Evolutionary conservation across 2,113 vertebrate genomes (phyloP).

Genomic region (Microcebus griseorufus): DNA sequence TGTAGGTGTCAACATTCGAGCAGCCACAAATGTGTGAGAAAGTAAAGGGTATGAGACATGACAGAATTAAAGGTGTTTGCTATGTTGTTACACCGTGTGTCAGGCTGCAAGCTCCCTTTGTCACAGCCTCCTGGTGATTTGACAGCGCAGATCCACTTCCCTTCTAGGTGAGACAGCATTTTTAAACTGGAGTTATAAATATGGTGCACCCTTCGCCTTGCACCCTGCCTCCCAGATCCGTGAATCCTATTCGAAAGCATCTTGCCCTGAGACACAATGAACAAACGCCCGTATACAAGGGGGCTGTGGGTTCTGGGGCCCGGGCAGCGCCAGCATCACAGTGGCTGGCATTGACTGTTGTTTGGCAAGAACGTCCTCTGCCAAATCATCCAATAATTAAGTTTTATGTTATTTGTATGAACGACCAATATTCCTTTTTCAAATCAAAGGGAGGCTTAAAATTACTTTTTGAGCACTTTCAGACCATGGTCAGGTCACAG

Average conservation of each 20-base stretch:
- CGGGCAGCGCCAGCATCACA: conserved; percentile 75
- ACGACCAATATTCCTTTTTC: conserved; percentile 87
- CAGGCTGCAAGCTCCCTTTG: conserved; percentile 88
- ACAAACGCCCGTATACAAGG: conserved; percentile 64
- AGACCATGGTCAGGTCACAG: conserved; percentile 87
- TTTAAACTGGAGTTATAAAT: conserved; percentile 82
- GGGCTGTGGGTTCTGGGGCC: conserved; percentile 72
- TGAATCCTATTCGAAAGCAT: conserved; percentile 63
- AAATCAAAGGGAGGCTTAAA: conserved; percentile 88
- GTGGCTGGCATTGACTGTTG: conserved; percentile 83
- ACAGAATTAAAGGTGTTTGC: conserved; percentile 94
- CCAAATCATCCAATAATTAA: conserved; percentile 91
- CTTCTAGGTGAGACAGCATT: conserved; percentile 87
- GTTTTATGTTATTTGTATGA: conserved; percentile 91
- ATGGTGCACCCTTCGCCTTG: not conserved
- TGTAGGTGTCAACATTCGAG: conserved; percentile 85
- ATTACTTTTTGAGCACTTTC: conserved; percentile 87
- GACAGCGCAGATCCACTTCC: conserved; percentile 87
- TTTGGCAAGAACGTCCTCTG: conserved; percentile 87
- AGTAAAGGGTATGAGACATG: conserved; percentile 92
- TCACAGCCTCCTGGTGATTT: conserved; percentile 88
- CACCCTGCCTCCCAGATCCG: conserved; percentile 60
- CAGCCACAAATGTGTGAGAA: conserved; percentile 88
- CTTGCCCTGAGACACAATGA: conserved; percentile 70
- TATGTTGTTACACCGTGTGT: conserved; percentile 89